Percentiles rank a stretch among this genome's conserved stretches.
These are phyloP conservation scores for Bovichtus variegatus DNA, from an alignment of 2,797 vertebrate species.

Conservation along the genomic window DNA sequence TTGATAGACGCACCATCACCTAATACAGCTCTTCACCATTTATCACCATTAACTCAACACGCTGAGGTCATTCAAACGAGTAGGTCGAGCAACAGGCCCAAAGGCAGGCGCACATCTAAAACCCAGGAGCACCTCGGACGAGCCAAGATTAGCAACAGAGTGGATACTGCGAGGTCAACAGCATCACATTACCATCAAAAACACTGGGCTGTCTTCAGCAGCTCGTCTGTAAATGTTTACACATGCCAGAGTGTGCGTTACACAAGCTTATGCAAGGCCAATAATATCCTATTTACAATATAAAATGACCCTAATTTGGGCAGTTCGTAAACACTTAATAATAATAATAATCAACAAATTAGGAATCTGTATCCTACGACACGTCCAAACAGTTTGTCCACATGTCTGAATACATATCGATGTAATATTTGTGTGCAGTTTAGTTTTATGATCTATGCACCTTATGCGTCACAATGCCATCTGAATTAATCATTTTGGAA, in stretches of 20 bases:
- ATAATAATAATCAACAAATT: background rate
- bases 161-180: slow-evolving; percentile 36
- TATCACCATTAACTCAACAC: slow-evolving; percentile 12
- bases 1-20: background rate
- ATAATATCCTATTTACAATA: slow-evolving; percentile 3
- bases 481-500: background rate
- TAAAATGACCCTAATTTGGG: background rate
- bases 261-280: background rate
- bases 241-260: background rate
- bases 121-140: slow-evolving; percentile 4
- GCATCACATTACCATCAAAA: slow-evolving; percentile 62
- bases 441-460: background rate
- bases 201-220: slow-evolving; percentile 20
- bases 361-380: background rate
- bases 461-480: background rate
- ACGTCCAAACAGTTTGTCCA: background rate
- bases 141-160: slow-evolving; percentile 63
- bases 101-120: slow-evolving; percentile 16
- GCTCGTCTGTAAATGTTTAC: background rate
- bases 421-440: background rate
- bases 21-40: slow-evolving; percentile 11
- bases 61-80: background rate
- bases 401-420: background rate
- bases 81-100: background rate
- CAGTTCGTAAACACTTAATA: background rate